Conservation (phyloP, 2,113 vertebrate genomes). For the Ochotona curzoniae region DNA sequence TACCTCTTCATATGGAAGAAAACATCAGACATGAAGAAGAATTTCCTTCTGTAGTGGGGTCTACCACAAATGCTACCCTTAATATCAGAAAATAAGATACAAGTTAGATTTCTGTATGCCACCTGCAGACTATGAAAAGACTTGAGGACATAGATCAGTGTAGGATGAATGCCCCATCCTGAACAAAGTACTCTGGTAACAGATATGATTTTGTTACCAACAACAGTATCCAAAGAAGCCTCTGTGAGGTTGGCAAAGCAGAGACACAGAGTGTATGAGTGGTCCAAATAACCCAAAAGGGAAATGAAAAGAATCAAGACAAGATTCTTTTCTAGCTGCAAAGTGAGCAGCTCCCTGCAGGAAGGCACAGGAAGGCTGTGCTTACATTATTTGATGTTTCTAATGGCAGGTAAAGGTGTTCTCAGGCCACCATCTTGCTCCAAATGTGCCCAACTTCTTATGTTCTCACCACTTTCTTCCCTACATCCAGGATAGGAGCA, state of each 20-base stretch:
- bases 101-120: neutral
- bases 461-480: neutral
- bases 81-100: neutral
- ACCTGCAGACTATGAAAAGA: neutral
- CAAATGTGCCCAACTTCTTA: slow-evolving; percentile 8
- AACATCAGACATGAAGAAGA: neutral
- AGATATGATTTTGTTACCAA: neutral
- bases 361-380: neutral
- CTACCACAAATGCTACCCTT: neutral
- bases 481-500: neutral
- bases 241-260: neutral
- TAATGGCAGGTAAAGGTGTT: neutral
- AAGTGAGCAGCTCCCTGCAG: neutral
- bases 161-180: neutral
- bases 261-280: neutral
- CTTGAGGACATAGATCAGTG: neutral
- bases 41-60: neutral
- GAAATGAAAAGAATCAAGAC: neutral
- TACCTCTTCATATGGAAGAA: neutral
- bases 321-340: neutral
- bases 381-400: neutral
- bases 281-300: neutral
- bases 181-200: neutral
- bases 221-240: neutral
- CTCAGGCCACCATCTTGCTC: neutral